Conservation (phyloP, 2,113 vertebrate genomes). For the Erythrocercus mccallii region DNA sequence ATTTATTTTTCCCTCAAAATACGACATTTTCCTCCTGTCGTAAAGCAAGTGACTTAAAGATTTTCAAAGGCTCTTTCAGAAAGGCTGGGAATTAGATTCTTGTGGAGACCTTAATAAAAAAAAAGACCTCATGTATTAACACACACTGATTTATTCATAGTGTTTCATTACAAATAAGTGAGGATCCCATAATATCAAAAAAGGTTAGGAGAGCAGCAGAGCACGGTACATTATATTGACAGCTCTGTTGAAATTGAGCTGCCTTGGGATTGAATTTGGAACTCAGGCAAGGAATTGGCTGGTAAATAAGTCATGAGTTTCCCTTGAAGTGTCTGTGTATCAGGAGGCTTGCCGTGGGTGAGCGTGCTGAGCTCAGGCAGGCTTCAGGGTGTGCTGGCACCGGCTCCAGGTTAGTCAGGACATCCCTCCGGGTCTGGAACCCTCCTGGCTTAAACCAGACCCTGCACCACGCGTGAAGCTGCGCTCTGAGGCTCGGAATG, state of each 20-base stretch:
- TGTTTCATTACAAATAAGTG: conserved; percentile 83
- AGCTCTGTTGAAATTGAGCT: conserved; percentile 70
- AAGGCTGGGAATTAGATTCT: conserved; percentile 71
- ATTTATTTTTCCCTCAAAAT: too few species aligned
- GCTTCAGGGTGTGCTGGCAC: background rate
- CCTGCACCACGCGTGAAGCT: too few species aligned
- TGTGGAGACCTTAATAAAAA: conserved; percentile 72
- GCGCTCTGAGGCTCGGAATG: background rate
- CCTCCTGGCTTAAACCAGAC: background rate
- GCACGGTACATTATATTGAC: conserved; percentile 73
- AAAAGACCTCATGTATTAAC: conserved; percentile 78
- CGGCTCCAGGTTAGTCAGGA: background rate
- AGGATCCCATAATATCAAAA: conserved; percentile 72
- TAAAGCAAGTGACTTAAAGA: conserved; percentile 48
- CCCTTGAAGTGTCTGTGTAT: conserved; percentile 50
- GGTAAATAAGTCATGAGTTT: conserved; percentile 80
- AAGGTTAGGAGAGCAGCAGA: conserved; percentile 74
- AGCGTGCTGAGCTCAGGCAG: background rate
- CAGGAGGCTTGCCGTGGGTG: background rate
- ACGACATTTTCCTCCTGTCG: background rate
- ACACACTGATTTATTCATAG: conserved; percentile 85
- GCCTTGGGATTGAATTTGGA: conserved; percentile 75
- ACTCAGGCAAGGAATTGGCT: conserved; percentile 56
- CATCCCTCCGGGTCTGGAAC: background rate
- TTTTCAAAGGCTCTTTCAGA: conserved; percentile 69